Evolutionary conservation across 2,113 vertebrate genomes (phyloP).

Genomic region (Manacus vitellinus): DNA sequence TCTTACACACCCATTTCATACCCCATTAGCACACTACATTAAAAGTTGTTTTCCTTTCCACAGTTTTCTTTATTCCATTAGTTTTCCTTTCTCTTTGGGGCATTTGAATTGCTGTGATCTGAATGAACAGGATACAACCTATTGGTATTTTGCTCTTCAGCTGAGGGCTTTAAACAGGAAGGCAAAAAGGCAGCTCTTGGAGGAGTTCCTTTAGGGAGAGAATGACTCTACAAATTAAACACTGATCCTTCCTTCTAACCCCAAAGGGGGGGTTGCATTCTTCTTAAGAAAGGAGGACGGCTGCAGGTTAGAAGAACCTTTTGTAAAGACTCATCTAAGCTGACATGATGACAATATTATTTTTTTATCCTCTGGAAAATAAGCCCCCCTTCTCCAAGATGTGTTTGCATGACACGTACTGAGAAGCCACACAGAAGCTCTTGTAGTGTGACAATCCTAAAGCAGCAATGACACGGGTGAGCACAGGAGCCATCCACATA

Average conservation of each 20-base stretch:
- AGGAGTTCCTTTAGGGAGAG: neutral
- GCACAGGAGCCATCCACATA: neutral
- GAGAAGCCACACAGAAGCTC: neutral
- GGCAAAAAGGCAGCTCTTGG: neutral
- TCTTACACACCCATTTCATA: neutral
- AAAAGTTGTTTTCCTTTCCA: neutral
- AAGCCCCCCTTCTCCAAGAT: neutral
- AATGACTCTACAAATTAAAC: neutral
- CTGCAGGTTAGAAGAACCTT: neutral
- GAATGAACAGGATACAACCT: neutral
- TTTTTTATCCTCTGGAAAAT: neutral
- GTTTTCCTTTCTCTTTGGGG: neutral
- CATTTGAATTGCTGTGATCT: neutral
- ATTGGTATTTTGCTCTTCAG: neutral
- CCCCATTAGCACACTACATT: neutral
- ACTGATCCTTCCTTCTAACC: neutral
- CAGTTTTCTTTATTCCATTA: neutral
- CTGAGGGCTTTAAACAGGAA: neutral
- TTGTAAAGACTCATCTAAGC: neutral
- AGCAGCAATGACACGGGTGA: neutral
- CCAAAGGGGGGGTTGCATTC: neutral
- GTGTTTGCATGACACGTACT: fast-evolving
- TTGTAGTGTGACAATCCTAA: neutral
- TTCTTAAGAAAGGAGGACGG: neutral
- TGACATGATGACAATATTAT: neutral